These are phyloP conservation scores for Antheraea assamensis DNA, from an alignment of 2,888 invertebrate species.

Conservation along the genomic window DNA sequence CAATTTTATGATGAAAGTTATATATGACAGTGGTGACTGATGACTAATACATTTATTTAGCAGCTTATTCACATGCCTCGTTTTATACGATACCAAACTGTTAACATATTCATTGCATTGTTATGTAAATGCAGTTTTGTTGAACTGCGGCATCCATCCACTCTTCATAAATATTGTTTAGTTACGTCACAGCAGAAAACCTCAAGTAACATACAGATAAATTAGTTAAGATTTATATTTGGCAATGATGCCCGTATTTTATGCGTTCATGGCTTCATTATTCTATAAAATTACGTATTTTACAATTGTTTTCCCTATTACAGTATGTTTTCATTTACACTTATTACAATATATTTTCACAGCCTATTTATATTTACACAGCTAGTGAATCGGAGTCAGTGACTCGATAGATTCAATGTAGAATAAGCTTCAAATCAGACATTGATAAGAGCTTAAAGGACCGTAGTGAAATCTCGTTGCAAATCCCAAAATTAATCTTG, in stretches of 20 bases:
- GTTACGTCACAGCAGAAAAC: constrained; percentile 9
- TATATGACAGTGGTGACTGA: neutral
- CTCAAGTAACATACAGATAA: neutral
- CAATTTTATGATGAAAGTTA: neutral
- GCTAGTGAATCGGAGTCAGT: no score
- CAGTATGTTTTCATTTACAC: no score
- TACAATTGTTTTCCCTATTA: neutral
- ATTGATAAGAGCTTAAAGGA: no score
- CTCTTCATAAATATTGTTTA: constrained; percentile 32
- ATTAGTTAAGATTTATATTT: neutral
- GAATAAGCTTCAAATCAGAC: no score
- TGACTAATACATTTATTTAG: constrained; percentile 23
- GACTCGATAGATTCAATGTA: no score
- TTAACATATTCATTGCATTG: constrained; percentile 60
- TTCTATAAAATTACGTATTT: neutral
- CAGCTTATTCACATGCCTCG: constrained; percentile 33
- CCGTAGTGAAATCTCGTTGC: no score
- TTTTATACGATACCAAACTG: constrained; percentile 61
- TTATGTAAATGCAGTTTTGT: constrained; percentile 57
- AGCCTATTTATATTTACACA: no score
- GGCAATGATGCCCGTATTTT: neutral
- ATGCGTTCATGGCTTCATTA: neutral
- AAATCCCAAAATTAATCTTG: no score
- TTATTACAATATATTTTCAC: no score
- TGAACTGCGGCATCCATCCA: constrained; percentile 6